phyloP scores from a whole-genome alignment of 2,888 invertebrate species.

The Pimpla rufipes region DNA sequence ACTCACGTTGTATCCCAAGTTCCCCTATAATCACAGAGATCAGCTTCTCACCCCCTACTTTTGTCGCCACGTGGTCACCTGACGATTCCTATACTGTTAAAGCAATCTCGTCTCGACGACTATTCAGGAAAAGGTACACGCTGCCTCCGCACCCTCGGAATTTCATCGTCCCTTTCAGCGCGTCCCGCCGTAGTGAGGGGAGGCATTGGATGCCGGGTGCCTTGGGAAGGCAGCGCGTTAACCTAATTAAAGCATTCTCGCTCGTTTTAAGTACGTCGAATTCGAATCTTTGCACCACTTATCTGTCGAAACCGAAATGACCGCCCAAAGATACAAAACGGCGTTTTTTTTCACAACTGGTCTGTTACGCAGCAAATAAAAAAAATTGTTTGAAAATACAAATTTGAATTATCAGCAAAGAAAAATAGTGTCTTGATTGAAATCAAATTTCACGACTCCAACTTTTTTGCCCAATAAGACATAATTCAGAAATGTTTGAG shows the following conservation, averaged over 20 bases:
- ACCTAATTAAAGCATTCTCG: not conserved
- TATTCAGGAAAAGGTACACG: slow-evolving; percentile 8
- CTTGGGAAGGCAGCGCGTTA: not conserved
- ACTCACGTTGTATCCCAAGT: not conserved
- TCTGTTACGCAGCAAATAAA: too few relatives aligned
- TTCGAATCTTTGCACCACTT: not conserved
- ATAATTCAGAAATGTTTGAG: too few relatives aligned
- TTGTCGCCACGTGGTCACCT: not conserved
- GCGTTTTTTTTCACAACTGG: too few relatives aligned
- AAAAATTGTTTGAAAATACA: too few relatives aligned
- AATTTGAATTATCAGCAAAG: too few relatives aligned
- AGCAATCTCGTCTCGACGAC: slow-evolving; percentile 17
- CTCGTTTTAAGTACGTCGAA: slow-evolving; percentile 14
- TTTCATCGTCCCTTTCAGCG: slow-evolving; percentile 14
- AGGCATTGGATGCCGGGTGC: slow-evolving; percentile 1
- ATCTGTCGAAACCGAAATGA: not conserved
- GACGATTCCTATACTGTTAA: slow-evolving; percentile 9
- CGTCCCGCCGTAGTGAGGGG: not conserved
- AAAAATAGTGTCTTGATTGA: too few relatives aligned
- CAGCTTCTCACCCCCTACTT: too few relatives aligned
- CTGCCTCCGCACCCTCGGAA: not conserved
- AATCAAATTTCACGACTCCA: too few relatives aligned
- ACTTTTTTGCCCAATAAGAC: too few relatives aligned
- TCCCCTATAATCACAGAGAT: not conserved
- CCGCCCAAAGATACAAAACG: not conserved